Percentiles rank a stretch among this genome's conserved stretches.
Conservation (phyloP, 2,888 invertebrate genomes). For the Athalia cordata region DNA sequence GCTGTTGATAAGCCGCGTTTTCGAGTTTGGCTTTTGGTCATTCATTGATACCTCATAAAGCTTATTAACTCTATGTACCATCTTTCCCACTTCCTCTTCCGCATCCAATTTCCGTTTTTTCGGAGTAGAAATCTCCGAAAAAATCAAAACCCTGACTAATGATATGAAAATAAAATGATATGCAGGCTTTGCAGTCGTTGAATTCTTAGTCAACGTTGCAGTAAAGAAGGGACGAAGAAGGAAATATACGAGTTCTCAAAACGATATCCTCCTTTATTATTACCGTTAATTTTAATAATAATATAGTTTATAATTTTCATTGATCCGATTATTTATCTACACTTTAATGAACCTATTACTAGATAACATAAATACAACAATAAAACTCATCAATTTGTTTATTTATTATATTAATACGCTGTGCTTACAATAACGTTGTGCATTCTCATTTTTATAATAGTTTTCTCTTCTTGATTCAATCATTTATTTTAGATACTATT, state of each 20-base stretch:
- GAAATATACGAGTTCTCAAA: slow-evolving; percentile 8
- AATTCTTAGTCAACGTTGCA: too few species aligned
- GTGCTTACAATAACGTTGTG: slow-evolving; percentile 51
- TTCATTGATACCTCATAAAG: background rate
- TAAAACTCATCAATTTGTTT: slow-evolving; percentile 49
- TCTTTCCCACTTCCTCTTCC: background rate
- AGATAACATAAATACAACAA: slow-evolving; percentile 54
- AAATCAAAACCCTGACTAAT: background rate
- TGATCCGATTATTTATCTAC: slow-evolving; percentile 35
- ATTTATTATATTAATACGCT: slow-evolving; percentile 45
- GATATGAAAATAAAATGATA: background rate
- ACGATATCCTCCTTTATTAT: slow-evolving; percentile 44
- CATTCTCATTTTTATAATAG: slow-evolving; percentile 43
- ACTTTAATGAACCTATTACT: slow-evolving; percentile 51
- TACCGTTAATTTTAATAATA: slow-evolving; percentile 51
- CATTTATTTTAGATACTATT: slow-evolving; percentile 2
- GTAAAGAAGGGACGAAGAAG: too few species aligned
- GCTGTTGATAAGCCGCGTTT: background rate
- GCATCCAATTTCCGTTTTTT: too few species aligned
- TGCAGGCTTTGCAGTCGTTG: too few species aligned
- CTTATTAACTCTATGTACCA: too few species aligned
- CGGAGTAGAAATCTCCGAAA: too few species aligned
- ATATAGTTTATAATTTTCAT: slow-evolving; percentile 10
- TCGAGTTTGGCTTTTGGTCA: background rate
- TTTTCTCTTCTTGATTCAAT: slow-evolving; percentile 1